These are phyloP conservation scores for Darevskia mixta DNA, from an alignment of 2,797 vertebrate species.

Conservation along the genomic window DNA sequence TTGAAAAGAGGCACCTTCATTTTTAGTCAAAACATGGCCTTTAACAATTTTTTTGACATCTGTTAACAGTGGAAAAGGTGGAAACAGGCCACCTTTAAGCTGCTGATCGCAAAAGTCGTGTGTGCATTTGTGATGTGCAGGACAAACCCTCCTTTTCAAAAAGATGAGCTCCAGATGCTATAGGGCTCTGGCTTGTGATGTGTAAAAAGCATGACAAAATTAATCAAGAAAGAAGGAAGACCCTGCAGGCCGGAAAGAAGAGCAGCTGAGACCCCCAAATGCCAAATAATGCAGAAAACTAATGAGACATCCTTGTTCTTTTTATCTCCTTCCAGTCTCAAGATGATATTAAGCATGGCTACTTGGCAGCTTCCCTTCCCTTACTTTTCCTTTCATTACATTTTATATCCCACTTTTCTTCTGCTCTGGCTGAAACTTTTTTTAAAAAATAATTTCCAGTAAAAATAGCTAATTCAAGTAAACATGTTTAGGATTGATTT, in stretches of 20 bases:
- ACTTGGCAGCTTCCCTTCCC: background rate
- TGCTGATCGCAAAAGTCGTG: background rate
- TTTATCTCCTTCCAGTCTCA: background rate
- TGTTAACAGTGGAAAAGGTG: background rate
- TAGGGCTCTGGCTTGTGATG: background rate
- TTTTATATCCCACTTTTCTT: background rate
- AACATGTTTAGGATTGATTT: background rate
- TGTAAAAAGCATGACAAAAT: background rate
- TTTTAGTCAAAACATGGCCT: conserved; percentile 4
- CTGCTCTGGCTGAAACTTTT: background rate
- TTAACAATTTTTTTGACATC: background rate
- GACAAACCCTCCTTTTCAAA: background rate
- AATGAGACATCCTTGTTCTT: background rate
- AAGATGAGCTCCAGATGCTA: background rate
- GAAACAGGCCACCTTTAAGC: background rate
- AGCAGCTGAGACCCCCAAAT: too few species aligned
- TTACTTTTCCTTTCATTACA: background rate
- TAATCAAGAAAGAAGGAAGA: too few species aligned
- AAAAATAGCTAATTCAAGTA: background rate
- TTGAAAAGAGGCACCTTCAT: background rate
- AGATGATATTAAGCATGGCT: background rate
- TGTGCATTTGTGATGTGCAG: background rate
- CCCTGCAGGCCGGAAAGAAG: too few species aligned
- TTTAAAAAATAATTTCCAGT: background rate
- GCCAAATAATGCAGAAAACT: too few species aligned